Evolutionary conservation across 1,140 invertebrate species (phyloP), one percentile per base, ranked within the genome.

Genomic region (Atta colombica): DNA sequence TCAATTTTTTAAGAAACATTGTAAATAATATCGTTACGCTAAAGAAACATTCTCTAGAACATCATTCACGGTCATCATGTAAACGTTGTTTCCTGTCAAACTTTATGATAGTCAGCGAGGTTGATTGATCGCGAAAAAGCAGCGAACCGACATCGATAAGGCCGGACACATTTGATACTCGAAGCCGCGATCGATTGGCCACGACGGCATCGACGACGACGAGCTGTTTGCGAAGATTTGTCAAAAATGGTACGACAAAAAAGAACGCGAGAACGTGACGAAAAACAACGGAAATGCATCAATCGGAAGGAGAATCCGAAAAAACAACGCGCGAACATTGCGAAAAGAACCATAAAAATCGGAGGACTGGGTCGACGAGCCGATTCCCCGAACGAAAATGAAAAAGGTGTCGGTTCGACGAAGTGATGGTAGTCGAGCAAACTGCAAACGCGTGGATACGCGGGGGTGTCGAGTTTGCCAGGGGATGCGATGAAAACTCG

Each of bases 401-500:
- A 58, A 69, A 45, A 69, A 61, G 69, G 69, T 75, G 39, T 61
- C 65, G 78, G 10, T 1, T 12, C 16, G 51, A 31, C 53, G 60
- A 65, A 39, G 63, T 55, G 49, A 86, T 49, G 18, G 35, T 68
- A 39, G 65, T 66, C 51, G 51, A 71, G 53, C 35, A 60, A 74
- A 72, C 31, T 66, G 25, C 16, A 35, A 45, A 61, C 3, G 21
- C 7, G 25, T 10, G 35, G 35, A n/a, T 45, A 66, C 18, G 65
- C 18, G 65, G 65, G 16, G 21, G 65, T 51, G 35, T 2, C 14
- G 51, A 28, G 51, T 28, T 21, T 60, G 21, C 39, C 12, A 21
- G 68, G 28, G 60, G 28, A 71, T 77, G 63, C 31, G 60, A 65
- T 72, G 85, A 89, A 91, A 85, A 87, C 69, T 88, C 35, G 63